These are phyloP conservation scores for Eciton burchellii DNA, from an alignment of 1,140 invertebrate genomes.

Conservation along the genomic window DNA sequence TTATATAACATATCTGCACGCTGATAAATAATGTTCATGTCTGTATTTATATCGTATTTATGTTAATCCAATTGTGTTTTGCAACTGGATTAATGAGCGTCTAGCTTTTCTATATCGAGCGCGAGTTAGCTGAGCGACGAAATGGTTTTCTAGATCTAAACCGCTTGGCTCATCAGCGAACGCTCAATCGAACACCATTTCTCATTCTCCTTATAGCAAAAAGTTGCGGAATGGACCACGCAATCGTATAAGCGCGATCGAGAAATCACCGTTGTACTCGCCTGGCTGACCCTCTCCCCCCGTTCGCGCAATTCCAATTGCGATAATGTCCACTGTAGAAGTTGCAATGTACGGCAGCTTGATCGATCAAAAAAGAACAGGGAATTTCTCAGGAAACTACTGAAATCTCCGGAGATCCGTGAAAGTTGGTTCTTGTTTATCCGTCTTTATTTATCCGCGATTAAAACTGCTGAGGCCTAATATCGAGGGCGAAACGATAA, in stretches of 20 bases:
- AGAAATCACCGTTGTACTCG: conserved; percentile 12
- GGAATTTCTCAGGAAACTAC: conserved; percentile 14
- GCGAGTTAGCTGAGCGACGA: conserved; percentile 3
- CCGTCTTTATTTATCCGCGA: background rate
- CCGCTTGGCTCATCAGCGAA: conserved; percentile 12
- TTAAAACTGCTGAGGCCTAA: conserved; percentile 13
- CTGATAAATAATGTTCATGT: background rate
- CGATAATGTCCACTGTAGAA: conserved; percentile 28
- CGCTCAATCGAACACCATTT: conserved; percentile 1
- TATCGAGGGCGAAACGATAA: background rate
- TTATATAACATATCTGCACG: background rate
- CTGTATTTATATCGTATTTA: background rate
- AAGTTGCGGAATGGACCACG: conserved; percentile 9
- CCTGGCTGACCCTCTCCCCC: background rate
- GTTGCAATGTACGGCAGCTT: background rate
- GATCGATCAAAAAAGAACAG: conserved; percentile 29
- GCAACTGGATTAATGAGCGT: background rate
- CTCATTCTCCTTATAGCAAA: conserved; percentile 26
- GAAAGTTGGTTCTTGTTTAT: conserved; percentile 21
- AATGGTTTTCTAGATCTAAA: conserved; percentile 7
- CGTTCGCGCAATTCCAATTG: conserved; percentile 29
- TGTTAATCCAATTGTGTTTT: background rate
- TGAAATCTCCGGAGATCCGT: conserved; percentile 2
- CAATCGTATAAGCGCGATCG: background rate
- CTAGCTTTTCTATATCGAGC: background rate